These are phyloP conservation scores for Melipona quadrifasciata DNA, from an alignment of 1,140 invertebrate genomes.

Conservation along the genomic window DNA sequence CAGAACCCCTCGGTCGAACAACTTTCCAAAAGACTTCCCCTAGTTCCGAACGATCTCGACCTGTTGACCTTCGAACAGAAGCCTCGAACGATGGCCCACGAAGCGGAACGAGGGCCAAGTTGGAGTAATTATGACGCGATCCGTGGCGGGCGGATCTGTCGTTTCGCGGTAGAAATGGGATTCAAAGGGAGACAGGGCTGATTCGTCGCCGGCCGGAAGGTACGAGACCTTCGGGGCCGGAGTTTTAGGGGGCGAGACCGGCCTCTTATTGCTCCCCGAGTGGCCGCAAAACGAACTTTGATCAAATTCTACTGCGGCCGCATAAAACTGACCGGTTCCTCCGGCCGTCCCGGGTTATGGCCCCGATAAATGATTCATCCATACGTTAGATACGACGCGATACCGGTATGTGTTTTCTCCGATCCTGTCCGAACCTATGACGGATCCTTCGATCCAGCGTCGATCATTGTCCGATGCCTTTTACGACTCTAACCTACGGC, in stretches of 20 bases:
- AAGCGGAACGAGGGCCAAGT: conserved; percentile 10
- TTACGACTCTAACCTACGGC: conserved; percentile 64
- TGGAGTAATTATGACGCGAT: conserved; percentile 62
- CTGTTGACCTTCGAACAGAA: background rate
- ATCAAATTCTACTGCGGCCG: conserved; percentile 82
- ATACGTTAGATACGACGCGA: conserved; percentile 67
- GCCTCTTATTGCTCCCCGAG: conserved; percentile 81
- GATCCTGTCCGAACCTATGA: background rate
- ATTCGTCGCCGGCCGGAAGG: conserved; percentile 37
- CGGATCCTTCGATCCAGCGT: background rate
- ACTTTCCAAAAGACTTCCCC: background rate
- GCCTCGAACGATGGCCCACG: background rate
- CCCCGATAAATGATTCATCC: conserved; percentile 82
- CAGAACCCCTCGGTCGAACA: background rate
- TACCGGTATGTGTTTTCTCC: conserved; percentile 31
- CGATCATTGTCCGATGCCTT: conserved; percentile 63
- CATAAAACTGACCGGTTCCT: conserved; percentile 80
- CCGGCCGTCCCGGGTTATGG: conserved; percentile 70
- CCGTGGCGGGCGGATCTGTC: conserved; percentile 21
- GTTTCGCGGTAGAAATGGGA: conserved; percentile 50
- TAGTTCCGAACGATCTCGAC: background rate
- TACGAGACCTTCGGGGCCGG: conserved; percentile 75
- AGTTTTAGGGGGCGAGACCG: conserved; percentile 76
- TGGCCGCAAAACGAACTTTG: conserved; percentile 82
- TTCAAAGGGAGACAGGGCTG: conserved; percentile 29